Evolutionary conservation across 2,797 vertebrate species (phyloP).

Genomic region (Melanogrammus aeglefinus): DNA sequence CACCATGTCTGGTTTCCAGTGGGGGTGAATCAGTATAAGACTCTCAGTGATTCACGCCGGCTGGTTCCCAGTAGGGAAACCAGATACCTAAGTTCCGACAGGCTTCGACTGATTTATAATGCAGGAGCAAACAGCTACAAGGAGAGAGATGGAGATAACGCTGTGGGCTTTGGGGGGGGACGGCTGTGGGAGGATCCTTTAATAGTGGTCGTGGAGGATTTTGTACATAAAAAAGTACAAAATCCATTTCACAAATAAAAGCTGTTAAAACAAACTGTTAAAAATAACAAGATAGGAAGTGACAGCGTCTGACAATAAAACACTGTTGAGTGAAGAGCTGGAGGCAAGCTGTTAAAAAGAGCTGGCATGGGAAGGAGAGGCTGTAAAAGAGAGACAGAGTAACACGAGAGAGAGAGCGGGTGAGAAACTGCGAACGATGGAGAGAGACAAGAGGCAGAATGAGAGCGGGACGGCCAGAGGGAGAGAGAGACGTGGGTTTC

Average conservation of each 20-base stretch:
- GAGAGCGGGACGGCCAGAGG: neutral
- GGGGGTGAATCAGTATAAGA: neutral
- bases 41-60: conserved; percentile 43
- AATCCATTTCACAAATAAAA: neutral
- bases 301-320: neutral
- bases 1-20: too few species aligned
- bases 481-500: conserved; percentile 30
- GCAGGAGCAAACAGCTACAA: conserved; percentile 12
- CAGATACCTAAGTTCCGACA: conserved; percentile 60
- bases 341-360: neutral
- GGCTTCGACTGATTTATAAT: conserved; percentile 67
- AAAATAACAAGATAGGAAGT: conserved; percentile 6
- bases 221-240: neutral
- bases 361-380: conserved; percentile 5
- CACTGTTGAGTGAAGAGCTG: neutral
- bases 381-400: conserved; percentile 21
- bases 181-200: neutral
- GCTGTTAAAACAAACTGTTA: conserved; percentile 19
- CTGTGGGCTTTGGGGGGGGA: neutral
- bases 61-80: conserved; percentile 61
- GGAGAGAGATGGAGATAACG: neutral
- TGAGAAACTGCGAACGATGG: conserved; percentile 21
- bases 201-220: neutral
- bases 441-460: conserved; percentile 22
- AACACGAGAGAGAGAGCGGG: conserved; percentile 1